Evolutionary conservation across 1,140 invertebrate genomes (phyloP).

Genomic region (Scaptodrosophila lebanonensis): DNA sequence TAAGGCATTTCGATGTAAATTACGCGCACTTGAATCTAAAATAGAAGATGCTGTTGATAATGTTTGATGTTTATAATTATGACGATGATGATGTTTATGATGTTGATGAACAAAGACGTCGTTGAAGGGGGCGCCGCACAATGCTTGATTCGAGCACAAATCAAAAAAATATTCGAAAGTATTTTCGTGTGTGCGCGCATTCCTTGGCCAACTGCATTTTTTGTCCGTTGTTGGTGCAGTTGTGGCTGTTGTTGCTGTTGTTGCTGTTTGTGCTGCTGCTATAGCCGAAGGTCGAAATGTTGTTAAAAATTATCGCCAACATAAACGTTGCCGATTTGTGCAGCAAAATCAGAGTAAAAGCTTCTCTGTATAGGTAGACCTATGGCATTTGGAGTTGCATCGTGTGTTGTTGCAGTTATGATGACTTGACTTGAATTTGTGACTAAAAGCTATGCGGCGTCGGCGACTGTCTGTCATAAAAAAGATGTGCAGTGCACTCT

Average conservation of each 20-base stretch:
- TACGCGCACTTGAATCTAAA: conserved; percentile 54
- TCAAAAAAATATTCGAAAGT: conserved; percentile 17
- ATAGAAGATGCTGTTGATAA: conserved; percentile 23
- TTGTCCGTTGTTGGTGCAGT: conserved; percentile 9
- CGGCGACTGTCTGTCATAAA: too few species aligned
- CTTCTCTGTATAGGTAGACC: conserved; percentile 37
- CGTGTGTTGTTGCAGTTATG: background rate
- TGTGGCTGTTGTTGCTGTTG: conserved; percentile 56
- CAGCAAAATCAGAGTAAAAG: conserved; percentile 72
- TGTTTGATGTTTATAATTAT: background rate
- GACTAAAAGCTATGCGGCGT: too few species aligned
- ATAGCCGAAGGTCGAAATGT: too few species aligned
- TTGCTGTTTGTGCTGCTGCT: too few species aligned
- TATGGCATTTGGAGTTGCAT: conserved; percentile 48
- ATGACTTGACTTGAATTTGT: too few species aligned
- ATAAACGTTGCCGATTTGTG: too few species aligned
- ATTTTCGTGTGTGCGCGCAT: conserved; percentile 28
- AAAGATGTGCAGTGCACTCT: conserved; percentile 53
- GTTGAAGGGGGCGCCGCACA: too few species aligned
- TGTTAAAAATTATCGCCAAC: too few species aligned
- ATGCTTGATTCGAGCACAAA: too few species aligned
- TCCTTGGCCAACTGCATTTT: conserved; percentile 48
- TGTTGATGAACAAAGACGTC: too few species aligned
- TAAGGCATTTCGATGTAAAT: conserved; percentile 69
- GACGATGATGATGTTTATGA: conserved; percentile 19